These are phyloP conservation scores for Tragelaphus strepsiceros DNA, from an alignment of 2,113 vertebrate species.

Conservation along the genomic window DNA sequence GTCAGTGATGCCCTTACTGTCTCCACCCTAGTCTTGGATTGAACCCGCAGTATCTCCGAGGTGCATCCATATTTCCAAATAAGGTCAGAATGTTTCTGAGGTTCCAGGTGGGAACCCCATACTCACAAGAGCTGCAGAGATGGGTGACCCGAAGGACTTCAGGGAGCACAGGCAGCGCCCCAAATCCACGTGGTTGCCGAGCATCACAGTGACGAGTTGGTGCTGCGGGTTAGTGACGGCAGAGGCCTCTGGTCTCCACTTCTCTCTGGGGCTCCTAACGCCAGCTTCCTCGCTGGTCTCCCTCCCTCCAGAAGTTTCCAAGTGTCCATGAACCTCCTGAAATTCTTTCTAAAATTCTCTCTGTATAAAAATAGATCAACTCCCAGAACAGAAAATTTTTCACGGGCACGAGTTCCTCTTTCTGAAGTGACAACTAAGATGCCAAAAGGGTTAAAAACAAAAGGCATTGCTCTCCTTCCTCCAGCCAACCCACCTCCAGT, in stretches of 20 bases:
- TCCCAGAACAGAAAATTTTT: not conserved
- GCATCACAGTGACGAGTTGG: not conserved
- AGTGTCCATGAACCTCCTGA: not conserved
- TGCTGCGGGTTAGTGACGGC: rapidly evolving
- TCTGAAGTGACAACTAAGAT: not conserved
- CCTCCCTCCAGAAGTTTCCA: not conserved
- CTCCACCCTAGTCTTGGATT: not conserved
- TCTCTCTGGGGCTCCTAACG: not conserved
- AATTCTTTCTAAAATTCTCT: not conserved
- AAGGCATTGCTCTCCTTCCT: not conserved
- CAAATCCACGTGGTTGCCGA: rapidly evolving
- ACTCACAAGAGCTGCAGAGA: not conserved
- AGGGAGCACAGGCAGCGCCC: not conserved
- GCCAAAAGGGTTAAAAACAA: not conserved
- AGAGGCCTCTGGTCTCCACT: not conserved
- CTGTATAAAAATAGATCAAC: not conserved
- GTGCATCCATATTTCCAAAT: not conserved
- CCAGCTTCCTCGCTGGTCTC: not conserved
- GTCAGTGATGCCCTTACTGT: too few species aligned
- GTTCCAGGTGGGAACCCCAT: not conserved
- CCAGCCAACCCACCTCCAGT: not conserved
- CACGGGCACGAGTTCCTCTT: not conserved
- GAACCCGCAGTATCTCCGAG: not conserved
- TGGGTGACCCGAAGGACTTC: not conserved
- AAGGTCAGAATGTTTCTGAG: not conserved